Evolutionary conservation across 2,113 vertebrate genomes (phyloP), one percentile per base, ranked within the genome.

Genomic region (Neopipo cinnamomea): DNA sequence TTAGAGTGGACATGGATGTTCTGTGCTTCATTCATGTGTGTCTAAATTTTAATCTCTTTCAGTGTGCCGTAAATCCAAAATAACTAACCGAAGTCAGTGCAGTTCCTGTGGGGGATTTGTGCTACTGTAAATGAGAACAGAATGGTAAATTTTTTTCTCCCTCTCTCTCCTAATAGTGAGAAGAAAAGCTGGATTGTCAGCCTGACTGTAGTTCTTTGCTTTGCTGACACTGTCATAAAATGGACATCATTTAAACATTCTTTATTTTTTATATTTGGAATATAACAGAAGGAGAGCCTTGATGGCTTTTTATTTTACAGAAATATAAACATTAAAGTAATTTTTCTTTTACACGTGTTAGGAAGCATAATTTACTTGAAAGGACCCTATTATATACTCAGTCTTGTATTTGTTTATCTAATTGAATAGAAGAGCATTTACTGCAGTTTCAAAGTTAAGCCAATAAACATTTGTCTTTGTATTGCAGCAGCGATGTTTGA

Each of bases 321-420:
- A 75, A 94, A 80, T 94, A 94, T 97, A 96, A 96, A 95, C 88
- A 95, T 77, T 68, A 75, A 93, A 93, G 91, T 91, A 0, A 90
- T 96, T 97, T 97, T 97, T 97, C 91, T 94, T 93, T 91, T 94
- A 79, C 94, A 96, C 44, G 65, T 96, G 91, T 89, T 96, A 95
- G 91, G 93, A 97, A 96, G 82, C 66, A 90, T 95, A 94, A 96
- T 94, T 97, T 93, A 91, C 97, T 91, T 97, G 93, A 96, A 97
- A 97, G 92, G 61, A 68, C 72, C 82, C 92, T 92, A 89, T 97
- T 97, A 96, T 96, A 94, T 88, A 92, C 93, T 96, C 80, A 78
- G 79, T 80, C 61, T 68, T 71, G n/a, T 95, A 79, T 95, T 96
- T 95, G 96, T 97, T 97, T 97, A 96, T 94, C 82, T 94, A 96